Evolutionary conservation across 2,797 vertebrate genomes (phyloP).

Genomic region (Gallinago solitaria): DNA sequence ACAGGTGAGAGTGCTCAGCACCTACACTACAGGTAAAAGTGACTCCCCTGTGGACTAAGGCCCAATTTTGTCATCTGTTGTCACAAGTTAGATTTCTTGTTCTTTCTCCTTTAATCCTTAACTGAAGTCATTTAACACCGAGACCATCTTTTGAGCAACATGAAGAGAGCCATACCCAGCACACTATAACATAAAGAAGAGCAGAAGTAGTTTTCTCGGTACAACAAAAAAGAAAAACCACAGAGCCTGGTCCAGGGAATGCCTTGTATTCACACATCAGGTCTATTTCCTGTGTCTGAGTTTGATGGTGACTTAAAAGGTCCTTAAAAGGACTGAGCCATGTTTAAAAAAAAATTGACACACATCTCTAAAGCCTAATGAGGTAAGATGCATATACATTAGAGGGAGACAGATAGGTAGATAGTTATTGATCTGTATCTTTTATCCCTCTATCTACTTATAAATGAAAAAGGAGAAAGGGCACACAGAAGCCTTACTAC

Average conservation of each 20-base stretch:
- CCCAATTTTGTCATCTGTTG: neutral
- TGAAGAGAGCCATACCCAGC: neutral
- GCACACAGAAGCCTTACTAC: neutral
- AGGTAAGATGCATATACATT: neutral
- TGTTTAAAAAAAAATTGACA: neutral
- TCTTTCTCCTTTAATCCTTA: neutral
- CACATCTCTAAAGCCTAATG: neutral
- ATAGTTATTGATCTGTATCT: neutral
- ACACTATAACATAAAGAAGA: neutral
- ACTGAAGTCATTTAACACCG: neutral
- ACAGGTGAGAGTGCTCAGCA: neutral
- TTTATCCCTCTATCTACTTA: neutral
- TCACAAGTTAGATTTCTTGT: neutral
- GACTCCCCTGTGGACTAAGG: neutral
- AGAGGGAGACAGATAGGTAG: neutral
- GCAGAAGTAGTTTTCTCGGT: neutral
- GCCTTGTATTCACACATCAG: rapidly evolving
- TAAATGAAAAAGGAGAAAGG: neutral
- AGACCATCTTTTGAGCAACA: neutral
- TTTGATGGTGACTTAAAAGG: neutral
- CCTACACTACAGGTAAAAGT: neutral
- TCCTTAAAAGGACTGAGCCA: neutral
- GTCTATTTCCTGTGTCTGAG: neutral
- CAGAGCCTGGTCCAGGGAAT: neutral
- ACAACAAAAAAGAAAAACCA: neutral